Conservation (phyloP, 2,113 vertebrate species). For the Chaenocephalus aceratus region DNA sequence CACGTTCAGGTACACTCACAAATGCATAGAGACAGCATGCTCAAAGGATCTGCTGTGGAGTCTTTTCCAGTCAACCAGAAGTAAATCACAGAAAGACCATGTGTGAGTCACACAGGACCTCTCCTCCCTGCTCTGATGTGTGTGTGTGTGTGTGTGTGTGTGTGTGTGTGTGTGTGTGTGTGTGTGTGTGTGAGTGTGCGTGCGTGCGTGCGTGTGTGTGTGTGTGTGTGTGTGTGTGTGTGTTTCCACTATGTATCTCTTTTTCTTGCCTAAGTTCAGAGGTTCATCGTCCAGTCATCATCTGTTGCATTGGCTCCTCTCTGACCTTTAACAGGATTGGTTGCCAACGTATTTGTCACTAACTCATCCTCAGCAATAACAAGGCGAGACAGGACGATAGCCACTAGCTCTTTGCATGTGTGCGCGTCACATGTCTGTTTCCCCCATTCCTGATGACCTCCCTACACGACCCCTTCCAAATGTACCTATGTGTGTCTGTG, state of each 20-base stretch:
- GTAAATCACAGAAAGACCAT: conserved; percentile 60
- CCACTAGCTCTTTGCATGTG: conserved; percentile 51
- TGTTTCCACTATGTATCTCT: neutral
- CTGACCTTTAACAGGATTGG: conserved; percentile 70
- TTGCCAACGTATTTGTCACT: conserved; percentile 51
- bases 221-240: neutral
- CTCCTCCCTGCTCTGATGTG: conserved; percentile 22
- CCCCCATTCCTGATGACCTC: conserved; percentile 5
- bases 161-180: conserved; percentile 32
- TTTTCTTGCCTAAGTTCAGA: conserved; percentile 39
- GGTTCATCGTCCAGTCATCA: conserved; percentile 46
- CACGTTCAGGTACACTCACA: conserved; percentile 11
- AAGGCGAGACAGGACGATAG: conserved; percentile 43
- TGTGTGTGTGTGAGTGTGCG: conserved; percentile 28
- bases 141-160: conserved; percentile 22
- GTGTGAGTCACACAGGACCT: conserved; percentile 63
- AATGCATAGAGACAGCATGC: conserved; percentile 55
- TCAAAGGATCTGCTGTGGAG: conserved; percentile 46
- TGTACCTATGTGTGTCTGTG: conserved; percentile 6
- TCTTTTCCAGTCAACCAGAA: conserved; percentile 48
- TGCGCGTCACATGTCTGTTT: conserved; percentile 37
- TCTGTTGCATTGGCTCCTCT: conserved; percentile 50
- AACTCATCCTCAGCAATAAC: conserved; percentile 56
- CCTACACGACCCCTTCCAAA: conserved; percentile 5
- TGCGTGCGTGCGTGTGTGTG: conserved; percentile 25